Conservation (phyloP, 2,888 invertebrate genomes). For the Tanytarsus gracilentus region DNA sequence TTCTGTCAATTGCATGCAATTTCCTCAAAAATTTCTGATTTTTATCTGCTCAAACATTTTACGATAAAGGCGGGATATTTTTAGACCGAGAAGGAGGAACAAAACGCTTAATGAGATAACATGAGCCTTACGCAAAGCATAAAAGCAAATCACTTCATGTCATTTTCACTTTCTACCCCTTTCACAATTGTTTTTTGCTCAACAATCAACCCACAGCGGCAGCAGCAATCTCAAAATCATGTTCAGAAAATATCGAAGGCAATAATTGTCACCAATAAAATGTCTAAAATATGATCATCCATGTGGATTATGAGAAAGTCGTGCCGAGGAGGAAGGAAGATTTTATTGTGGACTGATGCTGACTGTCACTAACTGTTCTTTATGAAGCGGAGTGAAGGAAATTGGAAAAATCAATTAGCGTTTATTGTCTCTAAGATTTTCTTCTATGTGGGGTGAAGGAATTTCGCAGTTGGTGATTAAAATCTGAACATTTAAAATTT, state of each 20-base stretch:
- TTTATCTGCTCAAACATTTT: constrained; percentile 18
- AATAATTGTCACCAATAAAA: constrained; percentile 26
- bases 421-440: constrained; percentile 6
- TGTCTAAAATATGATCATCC: constrained; percentile 19
- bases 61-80: constrained; percentile 16
- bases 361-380: too few relatives aligned
- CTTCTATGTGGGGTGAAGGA: not conserved
- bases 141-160: not conserved
- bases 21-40: constrained; percentile 7
- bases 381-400: too few relatives aligned
- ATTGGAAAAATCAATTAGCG: constrained; percentile 14
- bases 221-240: not conserved
- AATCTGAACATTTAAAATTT: too few relatives aligned
- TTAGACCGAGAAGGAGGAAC: constrained; percentile 1
- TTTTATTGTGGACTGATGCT: not conserved
- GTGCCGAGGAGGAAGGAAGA: not conserved
- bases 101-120: not conserved
- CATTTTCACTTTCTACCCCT: constrained; percentile 4
- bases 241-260: not conserved
- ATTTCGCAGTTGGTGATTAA: too few relatives aligned
- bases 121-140: not conserved
- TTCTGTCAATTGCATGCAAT: too few relatives aligned
- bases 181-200: not conserved
- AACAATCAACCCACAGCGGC: not conserved
- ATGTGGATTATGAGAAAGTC: constrained; percentile 5